Base-by-base conservation (phyloP, 23 tunicate species). In the Clavelina lepadiformis region DNA sequence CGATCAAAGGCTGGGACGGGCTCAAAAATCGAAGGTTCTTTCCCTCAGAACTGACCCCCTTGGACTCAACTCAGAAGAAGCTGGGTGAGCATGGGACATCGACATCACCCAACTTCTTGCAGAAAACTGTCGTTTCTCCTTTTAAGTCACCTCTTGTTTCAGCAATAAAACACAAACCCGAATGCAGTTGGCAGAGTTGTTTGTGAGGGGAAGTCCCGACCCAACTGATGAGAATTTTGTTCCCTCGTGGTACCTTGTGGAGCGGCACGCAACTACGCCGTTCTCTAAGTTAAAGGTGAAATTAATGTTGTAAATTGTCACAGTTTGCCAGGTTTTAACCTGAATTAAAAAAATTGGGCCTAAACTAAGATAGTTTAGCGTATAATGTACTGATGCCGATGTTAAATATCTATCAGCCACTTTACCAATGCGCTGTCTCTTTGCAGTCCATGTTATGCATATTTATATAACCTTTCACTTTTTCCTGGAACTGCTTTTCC, bases 171-270 rank as follows among this genome's bases (percentile, higher is more conserved):
- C 83, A 23, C 85, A 75, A 3, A 53, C 80, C 30, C 54, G 38
- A 41, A 86, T 86, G 95, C 82, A 78, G 41, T 56, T 86, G 62
- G 76, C 95, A 33, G 95, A 86, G 51, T 36, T 78, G 65, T 78
- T 68, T 78, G 75, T 55, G 3, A 68, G 60, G 49, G 84, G 84
- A 22, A 78, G 84, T 37, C 91, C 95, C 2, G 99, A 94, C 62
- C 99, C 99, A 13, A 79, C 95, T 19, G 88, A 94, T 67, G 95
- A 86, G 66, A 81, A 94, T 70, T 94, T 94, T 81, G 83, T 73
- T 7, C 95, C 99, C 0, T 70, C 86, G 30, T 94, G 99, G 99
- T 94, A 86, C 60, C 58, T 94, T 7, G 55, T 94, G 6, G 85
- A 94, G 47, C 68, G 73, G 2, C 99, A 94, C 50, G 33, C 59